Evolutionary conservation across 92 coral and sea anemone species (phyloP).

Genomic region (Isaurus tuberculatus): DNA sequence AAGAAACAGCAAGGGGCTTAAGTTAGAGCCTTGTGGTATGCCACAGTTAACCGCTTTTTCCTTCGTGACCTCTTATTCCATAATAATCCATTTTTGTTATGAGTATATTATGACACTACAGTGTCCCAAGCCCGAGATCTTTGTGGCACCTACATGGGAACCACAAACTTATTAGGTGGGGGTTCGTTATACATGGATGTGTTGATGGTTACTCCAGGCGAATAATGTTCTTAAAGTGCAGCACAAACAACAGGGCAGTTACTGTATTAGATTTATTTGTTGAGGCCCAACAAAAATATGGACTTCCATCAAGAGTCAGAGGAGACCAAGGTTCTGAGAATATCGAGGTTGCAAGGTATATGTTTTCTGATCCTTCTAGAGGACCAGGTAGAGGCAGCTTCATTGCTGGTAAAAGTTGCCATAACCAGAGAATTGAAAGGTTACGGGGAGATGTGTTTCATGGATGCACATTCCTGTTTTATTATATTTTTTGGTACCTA

Average conservation of each 20-base stretch:
- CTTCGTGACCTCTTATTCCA: too few species aligned
- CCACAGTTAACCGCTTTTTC: too few species aligned
- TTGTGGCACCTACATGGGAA: constrained; percentile 63
- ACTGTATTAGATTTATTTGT: constrained; percentile 57
- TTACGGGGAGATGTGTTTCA: constrained; percentile 71
- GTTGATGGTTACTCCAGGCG: constrained; percentile 50
- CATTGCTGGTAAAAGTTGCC: constrained; percentile 61
- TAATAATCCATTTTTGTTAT: too few species aligned
- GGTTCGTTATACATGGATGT: constrained; percentile 49
- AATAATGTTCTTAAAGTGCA: constrained; percentile 37
- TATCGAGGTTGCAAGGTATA: constrained; percentile 59
- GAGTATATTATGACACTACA: too few species aligned
- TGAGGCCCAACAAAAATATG: constrained; percentile 55
- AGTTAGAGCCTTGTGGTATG: too few species aligned
- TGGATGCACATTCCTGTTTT: constrained; percentile 75
- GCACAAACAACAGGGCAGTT: constrained; percentile 44
- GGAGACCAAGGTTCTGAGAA: constrained; percentile 71
- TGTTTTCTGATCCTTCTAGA: constrained; percentile 60
- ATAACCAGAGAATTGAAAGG: constrained; percentile 65
- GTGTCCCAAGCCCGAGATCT: constrained; percentile 60
- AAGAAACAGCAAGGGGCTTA: too few species aligned
- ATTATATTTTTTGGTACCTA: constrained; percentile 60
- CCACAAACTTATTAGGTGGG: constrained; percentile 61
- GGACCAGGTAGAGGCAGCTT: constrained; percentile 71
- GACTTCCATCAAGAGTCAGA: constrained; percentile 60